A percentile compares a stretch with the other conserved stretches of the same genome.
phyloP scores from a whole-genome alignment of 37 sponge, comb jelly and placozoan genomes.

The Axinella damicornis region DNA sequence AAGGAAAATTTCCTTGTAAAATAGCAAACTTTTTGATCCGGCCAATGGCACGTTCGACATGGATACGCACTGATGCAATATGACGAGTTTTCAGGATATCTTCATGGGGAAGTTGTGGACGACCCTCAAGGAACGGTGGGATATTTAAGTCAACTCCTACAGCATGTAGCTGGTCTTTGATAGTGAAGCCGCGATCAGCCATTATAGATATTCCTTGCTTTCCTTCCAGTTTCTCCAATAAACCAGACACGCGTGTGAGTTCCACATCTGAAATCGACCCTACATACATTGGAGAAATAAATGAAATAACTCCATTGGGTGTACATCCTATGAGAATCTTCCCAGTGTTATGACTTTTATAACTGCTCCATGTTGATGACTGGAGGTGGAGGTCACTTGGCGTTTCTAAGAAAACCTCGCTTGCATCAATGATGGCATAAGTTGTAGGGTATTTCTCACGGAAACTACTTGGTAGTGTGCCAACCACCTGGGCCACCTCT shows the following conservation, averaged over 20 bases:
- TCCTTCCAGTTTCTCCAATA: conserved; percentile 11
- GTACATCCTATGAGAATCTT: no score
- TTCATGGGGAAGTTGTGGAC: conserved; percentile 7
- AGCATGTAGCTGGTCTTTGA: conserved; percentile 36
- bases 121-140: conserved; percentile 40
- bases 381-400: conserved; percentile 28
- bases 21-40: conserved; percentile 46
- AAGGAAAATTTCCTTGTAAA: conserved; percentile 32
- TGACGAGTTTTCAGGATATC: conserved; percentile 15
- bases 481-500: conserved; percentile 8
- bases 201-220: conserved; percentile 32
- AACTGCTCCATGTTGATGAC: conserved; percentile 37
- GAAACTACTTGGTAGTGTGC: conserved; percentile 19
- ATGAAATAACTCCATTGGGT: conserved; percentile 48
- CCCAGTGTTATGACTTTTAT: conserved; percentile 46
- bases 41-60: conserved; percentile 56
- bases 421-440: conserved; percentile 49
- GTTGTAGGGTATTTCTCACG: conserved; percentile 18
- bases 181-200: conserved; percentile 60
- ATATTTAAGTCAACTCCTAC: conserved; percentile 42
- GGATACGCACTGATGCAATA: conserved; percentile 60
- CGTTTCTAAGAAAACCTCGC: conserved; percentile 28
- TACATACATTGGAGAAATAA: conserved; percentile 23
- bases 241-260: conserved; percentile 11
- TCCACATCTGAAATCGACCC: conserved; percentile 53